A percentile compares a stretch with the other conserved stretches of the same genome.
phyloP scores from a whole-genome alignment of 1,140 invertebrate species.

The Apis florea region DNA sequence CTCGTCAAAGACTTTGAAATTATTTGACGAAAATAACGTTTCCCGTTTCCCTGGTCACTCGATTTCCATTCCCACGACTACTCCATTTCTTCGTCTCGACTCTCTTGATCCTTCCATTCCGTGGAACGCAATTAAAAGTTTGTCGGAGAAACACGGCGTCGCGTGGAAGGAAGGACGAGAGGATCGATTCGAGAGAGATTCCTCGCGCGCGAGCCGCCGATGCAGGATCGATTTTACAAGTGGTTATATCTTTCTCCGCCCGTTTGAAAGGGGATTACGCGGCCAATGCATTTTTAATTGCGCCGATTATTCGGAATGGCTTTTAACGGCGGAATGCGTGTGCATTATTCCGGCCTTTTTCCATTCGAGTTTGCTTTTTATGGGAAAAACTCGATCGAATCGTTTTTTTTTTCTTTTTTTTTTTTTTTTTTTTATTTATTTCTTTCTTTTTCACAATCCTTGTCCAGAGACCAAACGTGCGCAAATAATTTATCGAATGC shows the following conservation, averaged over 20 bases:
- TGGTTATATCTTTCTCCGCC: not conserved
- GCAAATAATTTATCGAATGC: no score
- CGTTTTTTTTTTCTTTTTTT: no score
- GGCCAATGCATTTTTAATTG: conserved; percentile 45
- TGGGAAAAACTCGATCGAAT: not conserved
- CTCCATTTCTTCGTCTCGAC: not conserved
- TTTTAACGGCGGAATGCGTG: conserved; percentile 10
- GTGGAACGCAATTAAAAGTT: conserved; percentile 74
- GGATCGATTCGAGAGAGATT: conserved; percentile 47
- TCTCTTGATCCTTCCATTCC: not conserved
- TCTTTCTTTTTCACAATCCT: not conserved
- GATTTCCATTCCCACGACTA: not conserved
- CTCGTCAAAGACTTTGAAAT: no score
- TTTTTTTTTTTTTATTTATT: not conserved
- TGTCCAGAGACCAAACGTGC: no score
- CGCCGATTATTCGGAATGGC: conserved; percentile 1
- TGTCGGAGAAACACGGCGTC: conserved; percentile 58
- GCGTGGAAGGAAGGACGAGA: conserved; percentile 32
- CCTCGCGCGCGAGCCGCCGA: not conserved
- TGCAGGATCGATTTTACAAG: conserved; percentile 29
- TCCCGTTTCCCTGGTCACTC: not conserved
- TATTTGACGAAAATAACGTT: no score
- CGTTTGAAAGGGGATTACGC: conserved; percentile 17
- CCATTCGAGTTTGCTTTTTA: conserved; percentile 4
- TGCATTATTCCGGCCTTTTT: conserved; percentile 3